Evolutionary conservation across 1,140 invertebrate species (phyloP), one percentile per base, ranked within the genome.

Genomic region (Pseudachorutes palmiensis): DNA sequence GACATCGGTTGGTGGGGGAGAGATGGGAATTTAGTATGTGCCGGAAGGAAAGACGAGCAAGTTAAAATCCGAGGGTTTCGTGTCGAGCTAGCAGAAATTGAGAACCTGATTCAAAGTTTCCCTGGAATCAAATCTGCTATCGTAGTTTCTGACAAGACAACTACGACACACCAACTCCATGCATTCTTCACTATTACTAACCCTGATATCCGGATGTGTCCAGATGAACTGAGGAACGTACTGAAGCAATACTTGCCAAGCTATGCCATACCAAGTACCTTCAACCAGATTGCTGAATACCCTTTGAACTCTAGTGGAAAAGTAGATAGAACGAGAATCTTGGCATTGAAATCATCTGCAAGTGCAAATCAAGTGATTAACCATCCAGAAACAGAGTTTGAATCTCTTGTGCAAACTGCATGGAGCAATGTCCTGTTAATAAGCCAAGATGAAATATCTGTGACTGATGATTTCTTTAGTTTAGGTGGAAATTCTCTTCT

Each of bases 51-150:
- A 2, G 65, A 67, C 31, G 12, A 31, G 3, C 65, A 67, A 51
- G 29, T 64, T 22, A 64, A 64, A 64, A 49, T 64, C 24, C 36
- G 62, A 3, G 65, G 65, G n/a, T 45, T 67, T 48, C 28, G 65
- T 14, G 41, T 67, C 5, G 65, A 67, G 28, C 14, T 67, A 2
- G 16, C 16, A 29, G 65, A 64, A 64, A 64, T 64, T 36, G 41
- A 64, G 45, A 14, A 30, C n/a, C 2, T 31, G 12, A 12, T 64
- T 22, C 3, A 48, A 29, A 5, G 12, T 22, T 30, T 14, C 28
- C 45, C 62, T 29, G 30, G 58, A 29, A 29, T 60, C 12, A 60
- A 9, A 12, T 28, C 3, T 55, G 51, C 51, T 19, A 22, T 26
- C 14, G 51, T 55, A 55, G 30, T 24, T 30, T 28, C 30, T 3